phyloP scores from a whole-genome alignment of 2,888 invertebrate genomes.

The Drosophila putrida region DNA sequence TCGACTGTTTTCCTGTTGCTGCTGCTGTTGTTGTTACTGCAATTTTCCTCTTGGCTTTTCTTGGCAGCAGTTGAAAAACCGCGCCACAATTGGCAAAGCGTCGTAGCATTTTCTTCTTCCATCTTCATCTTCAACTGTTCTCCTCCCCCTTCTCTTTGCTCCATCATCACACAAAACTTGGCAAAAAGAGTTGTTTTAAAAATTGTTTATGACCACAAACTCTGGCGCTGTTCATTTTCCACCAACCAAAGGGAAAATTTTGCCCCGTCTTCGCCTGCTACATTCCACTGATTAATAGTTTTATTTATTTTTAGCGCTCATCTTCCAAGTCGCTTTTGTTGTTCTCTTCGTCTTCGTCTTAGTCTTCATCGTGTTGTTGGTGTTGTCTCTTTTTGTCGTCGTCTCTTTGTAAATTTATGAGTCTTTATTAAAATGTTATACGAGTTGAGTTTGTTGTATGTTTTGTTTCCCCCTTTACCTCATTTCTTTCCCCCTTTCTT shows the following conservation, averaged over 20 bases:
- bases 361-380: conserved; percentile 13
- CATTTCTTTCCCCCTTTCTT: conserved; percentile 23
- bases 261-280: conserved; percentile 56
- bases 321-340: conserved; percentile 74
- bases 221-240: conserved; percentile 77
- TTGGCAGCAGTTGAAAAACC: conserved; percentile 79
- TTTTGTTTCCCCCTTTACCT: conserved; percentile 8
- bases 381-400: conserved; percentile 47
- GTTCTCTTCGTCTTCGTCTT: conserved; percentile 21
- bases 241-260: conserved; percentile 55
- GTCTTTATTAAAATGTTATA: conserved; percentile 81
- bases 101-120: conserved; percentile 43
- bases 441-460: conserved; percentile 50
- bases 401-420: conserved; percentile 67
- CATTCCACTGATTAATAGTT: conserved; percentile 79
- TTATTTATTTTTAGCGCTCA: conserved; percentile 83
- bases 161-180: conserved; percentile 59
- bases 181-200: conserved; percentile 81
- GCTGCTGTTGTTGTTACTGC: conserved; percentile 49
- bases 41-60: conserved; percentile 71
- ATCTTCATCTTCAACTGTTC: conserved; percentile 37
- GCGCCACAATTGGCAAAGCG: conserved; percentile 79
- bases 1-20: conserved; percentile 68
- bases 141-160: neutral
- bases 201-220: conserved; percentile 73